Conservation (phyloP, 2,113 vertebrate genomes). For the Hippolais icterina region DNA sequence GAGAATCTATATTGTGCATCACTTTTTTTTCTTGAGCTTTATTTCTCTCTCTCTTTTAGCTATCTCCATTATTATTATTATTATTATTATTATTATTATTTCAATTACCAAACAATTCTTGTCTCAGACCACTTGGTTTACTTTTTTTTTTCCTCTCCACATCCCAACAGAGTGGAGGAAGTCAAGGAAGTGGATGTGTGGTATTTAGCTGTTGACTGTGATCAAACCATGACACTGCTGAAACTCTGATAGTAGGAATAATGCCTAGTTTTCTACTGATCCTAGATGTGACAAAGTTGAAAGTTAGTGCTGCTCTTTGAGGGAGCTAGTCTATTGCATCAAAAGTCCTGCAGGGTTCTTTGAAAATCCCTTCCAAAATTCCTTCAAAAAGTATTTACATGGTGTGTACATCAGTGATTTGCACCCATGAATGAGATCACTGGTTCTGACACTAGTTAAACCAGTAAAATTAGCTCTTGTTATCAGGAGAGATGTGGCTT, state of each 20-base stretch:
- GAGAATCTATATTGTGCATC: not conserved
- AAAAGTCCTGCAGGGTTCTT: not conserved
- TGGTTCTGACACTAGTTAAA: not conserved
- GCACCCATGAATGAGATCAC: not conserved
- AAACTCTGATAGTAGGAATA: not conserved
- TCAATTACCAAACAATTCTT: not conserved
- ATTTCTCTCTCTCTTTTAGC: not conserved
- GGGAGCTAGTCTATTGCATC: not conserved
- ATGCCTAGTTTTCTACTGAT: not conserved
- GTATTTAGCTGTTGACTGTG: not conserved
- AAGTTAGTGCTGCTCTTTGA: not conserved
- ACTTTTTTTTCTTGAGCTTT: not conserved
- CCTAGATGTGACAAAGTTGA: not conserved
- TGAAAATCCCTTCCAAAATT: not conserved
- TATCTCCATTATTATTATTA: not conserved
- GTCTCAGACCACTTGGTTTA: not conserved
- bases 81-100: not conserved
- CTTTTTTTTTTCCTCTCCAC: not conserved
- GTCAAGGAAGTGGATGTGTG: not conserved
- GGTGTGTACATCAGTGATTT: not conserved
- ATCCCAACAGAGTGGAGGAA: not conserved
- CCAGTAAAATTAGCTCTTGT: not conserved
- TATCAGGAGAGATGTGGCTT: not conserved
- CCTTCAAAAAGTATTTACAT: not conserved
- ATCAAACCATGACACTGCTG: not conserved